A percentile compares a stretch with the other conserved stretches of the same genome.
phyloP scores from a whole-genome alignment of 1,140 invertebrate species.

The Grapholita molesta region DNA sequence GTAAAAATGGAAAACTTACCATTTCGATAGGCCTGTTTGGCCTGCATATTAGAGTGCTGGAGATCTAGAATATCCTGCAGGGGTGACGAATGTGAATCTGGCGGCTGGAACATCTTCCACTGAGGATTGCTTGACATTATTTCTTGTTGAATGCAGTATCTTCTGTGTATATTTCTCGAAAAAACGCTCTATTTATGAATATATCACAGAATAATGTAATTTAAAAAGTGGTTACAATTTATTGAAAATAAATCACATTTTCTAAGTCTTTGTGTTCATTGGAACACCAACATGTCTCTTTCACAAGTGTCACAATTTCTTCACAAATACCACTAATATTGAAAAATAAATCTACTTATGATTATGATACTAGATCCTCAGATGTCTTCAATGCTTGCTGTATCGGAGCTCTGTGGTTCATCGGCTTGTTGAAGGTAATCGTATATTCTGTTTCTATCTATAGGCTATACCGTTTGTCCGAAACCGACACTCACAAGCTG shows the following conservation, averaged over 20 bases:
- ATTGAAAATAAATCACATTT: conserved; percentile 67
- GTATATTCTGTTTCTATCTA: conserved; percentile 74
- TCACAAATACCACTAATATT: conserved; percentile 59
- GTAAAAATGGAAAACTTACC: conserved; percentile 46
- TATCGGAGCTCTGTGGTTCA: conserved; percentile 83
- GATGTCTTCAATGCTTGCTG: conserved; percentile 95
- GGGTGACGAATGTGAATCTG: conserved; percentile 77
- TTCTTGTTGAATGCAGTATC: conserved; percentile 36
- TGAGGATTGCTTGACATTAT: conserved; percentile 92
- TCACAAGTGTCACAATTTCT: conserved; percentile 54
- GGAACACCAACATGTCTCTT: conserved; percentile 48
- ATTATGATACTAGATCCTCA: conserved; percentile 84
- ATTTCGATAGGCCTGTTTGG: conserved; percentile 69
- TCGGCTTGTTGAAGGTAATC: conserved; percentile 44
- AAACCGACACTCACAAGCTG: conserved; percentile 90
- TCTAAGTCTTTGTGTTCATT: conserved; percentile 48
- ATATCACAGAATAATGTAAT: conserved; percentile 72
- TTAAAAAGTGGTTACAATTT: conserved; percentile 52
- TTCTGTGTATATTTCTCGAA: conserved; percentile 66
- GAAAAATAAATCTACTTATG: conserved; percentile 61
- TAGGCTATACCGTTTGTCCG: conserved; percentile 82
- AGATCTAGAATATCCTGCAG: conserved; percentile 74
- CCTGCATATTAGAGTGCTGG: conserved; percentile 70
- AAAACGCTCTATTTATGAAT: conserved; percentile 64
- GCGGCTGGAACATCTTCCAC: conserved; percentile 95